Evolutionary conservation across 2,113 vertebrate genomes (phyloP).

Genomic region (Thomomys bottae): DNA sequence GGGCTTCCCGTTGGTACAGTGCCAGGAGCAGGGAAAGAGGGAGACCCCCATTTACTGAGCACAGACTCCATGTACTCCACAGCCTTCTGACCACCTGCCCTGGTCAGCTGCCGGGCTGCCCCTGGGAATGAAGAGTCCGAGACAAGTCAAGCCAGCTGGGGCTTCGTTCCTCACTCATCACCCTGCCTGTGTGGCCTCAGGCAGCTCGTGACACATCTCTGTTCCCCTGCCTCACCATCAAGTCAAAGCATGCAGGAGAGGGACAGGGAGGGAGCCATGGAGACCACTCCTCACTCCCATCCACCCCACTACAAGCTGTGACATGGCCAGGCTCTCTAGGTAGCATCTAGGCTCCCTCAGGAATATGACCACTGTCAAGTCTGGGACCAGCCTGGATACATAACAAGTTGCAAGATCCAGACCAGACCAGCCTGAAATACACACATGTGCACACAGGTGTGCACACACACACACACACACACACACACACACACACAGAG

Average conservation of each 20-base stretch:
- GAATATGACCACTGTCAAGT: too few relatives aligned
- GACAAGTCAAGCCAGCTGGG: neutral
- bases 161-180: neutral
- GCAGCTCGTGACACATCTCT: neutral
- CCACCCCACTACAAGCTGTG: too few relatives aligned
- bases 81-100: neutral
- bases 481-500: fast-evolving
- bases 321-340: neutral
- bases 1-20: fast-evolving
- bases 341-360: neutral
- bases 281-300: neutral
- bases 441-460: neutral
- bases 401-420: too few relatives aligned
- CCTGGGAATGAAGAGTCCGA: neutral
- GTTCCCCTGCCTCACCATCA: neutral
- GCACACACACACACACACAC: neutral
- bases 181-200: neutral
- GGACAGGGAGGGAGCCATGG: fast-evolving
- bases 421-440: too few relatives aligned
- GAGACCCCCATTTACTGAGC: neutral
- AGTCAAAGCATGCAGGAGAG: neutral
- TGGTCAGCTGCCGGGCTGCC: neutral
- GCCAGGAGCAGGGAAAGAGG: neutral
- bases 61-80: neutral
- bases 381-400: too few relatives aligned